phyloP scores from a whole-genome alignment of 2,113 vertebrate species.

The Dolichallabes microphthalmus region DNA sequence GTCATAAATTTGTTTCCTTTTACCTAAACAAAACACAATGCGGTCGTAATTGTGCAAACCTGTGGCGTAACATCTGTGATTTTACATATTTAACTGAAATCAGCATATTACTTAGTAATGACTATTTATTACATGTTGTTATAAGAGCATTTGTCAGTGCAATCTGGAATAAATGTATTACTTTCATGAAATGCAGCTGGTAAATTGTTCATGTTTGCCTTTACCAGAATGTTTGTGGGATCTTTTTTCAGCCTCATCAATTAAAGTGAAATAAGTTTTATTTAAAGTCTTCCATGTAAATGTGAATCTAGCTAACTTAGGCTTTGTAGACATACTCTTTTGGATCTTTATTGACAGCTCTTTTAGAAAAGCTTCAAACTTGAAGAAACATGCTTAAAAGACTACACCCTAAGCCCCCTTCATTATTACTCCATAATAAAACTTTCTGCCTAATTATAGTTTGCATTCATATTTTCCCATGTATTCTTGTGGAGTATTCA shows the following conservation, averaged over 20 bases:
- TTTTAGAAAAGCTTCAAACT: neutral
- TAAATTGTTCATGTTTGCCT: neutral
- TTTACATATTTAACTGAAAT: neutral
- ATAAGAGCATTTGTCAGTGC: neutral
- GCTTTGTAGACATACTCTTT: neutral
- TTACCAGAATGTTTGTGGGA: neutral
- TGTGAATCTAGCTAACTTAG: neutral
- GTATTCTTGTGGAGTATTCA: neutral
- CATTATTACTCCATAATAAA: neutral
- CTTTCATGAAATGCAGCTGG: neutral
- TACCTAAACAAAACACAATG: no score
- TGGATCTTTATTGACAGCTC: neutral
- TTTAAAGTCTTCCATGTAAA: neutral
- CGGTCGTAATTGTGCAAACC: neutral
- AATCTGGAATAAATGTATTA: neutral
- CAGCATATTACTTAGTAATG: neutral
- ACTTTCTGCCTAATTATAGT: neutral
- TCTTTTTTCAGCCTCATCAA: neutral
- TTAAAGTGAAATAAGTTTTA: neutral
- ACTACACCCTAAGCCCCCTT: neutral
- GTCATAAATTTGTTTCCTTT: neutral
- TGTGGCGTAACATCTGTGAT: neutral
- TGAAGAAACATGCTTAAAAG: neutral
- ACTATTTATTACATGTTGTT: no score
- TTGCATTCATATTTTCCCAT: neutral